Evolutionary conservation across 2,888 invertebrate genomes (phyloP).

Genomic region (Homarus gammarus): DNA sequence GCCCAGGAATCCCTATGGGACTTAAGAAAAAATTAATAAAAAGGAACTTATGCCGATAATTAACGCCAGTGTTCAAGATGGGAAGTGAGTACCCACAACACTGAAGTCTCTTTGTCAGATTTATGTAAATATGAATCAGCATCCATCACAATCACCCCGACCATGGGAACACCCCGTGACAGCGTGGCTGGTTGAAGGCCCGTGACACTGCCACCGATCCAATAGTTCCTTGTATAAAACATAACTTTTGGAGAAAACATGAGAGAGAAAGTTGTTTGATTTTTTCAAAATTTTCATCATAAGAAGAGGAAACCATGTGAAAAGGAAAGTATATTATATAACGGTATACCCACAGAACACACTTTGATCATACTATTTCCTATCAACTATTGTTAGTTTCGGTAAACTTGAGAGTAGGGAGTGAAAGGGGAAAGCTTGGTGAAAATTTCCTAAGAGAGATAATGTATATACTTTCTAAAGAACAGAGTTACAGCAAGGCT

Average conservation of each 20-base stretch:
- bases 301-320: neutral
- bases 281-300: neutral
- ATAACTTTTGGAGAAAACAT: neutral
- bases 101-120: constrained; percentile 25
- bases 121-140: constrained; percentile 4
- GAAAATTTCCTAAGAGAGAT: constrained; percentile 60
- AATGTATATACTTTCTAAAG: constrained; percentile 50
- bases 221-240: neutral
- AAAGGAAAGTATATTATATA: constrained; percentile 12
- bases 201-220: neutral
- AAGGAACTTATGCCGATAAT: neutral
- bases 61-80: constrained; percentile 6
- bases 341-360: constrained; percentile 65
- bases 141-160: constrained; percentile 47
- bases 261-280: constrained; percentile 12
- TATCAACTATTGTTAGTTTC: constrained; percentile 54
- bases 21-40: neutral
- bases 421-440: constrained; percentile 72
- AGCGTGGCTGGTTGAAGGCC: neutral
- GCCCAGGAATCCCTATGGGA: constrained; percentile 4
- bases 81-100: neutral
- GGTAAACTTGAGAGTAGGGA: constrained; percentile 59
- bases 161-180: neutral
- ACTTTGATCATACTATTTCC: constrained; percentile 57
- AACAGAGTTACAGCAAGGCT: constrained; percentile 56